A percentile compares a stretch with the other conserved stretches of the same genome.
Evolutionary conservation across 2,797 vertebrate species (phyloP).

Genomic region (Peromyscus eremicus): DNA sequence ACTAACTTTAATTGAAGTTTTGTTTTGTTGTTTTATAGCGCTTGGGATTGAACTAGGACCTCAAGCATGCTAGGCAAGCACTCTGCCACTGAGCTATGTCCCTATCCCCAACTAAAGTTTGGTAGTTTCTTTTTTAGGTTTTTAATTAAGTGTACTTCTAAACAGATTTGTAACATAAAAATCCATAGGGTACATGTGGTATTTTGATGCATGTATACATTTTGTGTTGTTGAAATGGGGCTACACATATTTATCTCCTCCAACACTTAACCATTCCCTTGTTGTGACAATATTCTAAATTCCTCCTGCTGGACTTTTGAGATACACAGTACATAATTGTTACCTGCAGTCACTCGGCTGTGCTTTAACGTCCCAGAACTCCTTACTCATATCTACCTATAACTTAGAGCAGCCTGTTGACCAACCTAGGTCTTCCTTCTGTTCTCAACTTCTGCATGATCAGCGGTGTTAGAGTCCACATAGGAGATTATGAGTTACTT

Average conservation of each 20-base stretch:
- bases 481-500: background rate
- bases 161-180: background rate
- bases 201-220: background rate
- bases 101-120: background rate
- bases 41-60: background rate
- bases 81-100: background rate
- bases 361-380: background rate
- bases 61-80: background rate
- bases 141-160: background rate
- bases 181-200: background rate
- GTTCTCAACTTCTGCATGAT: background rate
- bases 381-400: background rate
- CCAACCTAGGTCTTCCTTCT: background rate
- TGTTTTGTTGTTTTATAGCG: background rate
- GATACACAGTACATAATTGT: background rate
- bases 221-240: background rate
- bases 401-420: background rate
- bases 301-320: background rate
- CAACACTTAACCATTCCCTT: background rate
- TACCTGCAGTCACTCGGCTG: background rate
- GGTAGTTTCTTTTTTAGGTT: background rate
- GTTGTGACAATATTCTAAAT: background rate
- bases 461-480: background rate
- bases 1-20: constrained; percentile 14
- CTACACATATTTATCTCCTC: background rate